Conservation (phyloP, 1,140 invertebrate species). For the Catajapyx aquilonaris region DNA sequence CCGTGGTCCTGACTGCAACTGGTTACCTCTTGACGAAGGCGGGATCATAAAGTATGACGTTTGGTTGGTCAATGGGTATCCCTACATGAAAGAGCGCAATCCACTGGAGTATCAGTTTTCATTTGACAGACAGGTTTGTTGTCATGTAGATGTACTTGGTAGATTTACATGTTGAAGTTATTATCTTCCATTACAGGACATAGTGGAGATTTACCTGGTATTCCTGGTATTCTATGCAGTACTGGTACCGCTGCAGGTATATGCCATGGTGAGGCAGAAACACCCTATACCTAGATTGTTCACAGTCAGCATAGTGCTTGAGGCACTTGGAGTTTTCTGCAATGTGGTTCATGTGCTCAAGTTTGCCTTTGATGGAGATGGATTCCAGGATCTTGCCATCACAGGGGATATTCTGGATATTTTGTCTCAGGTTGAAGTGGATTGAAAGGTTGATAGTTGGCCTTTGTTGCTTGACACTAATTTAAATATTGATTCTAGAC, state of each 20-base stretch:
- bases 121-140: conserved; percentile 59
- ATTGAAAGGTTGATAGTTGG: conserved; percentile 5
- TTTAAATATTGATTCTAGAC: conserved; percentile 37
- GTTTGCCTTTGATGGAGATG: conserved; percentile 74
- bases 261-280: conserved; percentile 63
- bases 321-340: conserved; percentile 62
- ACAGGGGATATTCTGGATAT: conserved; percentile 82
- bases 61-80: conserved; percentile 89
- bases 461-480: conserved; percentile 1
- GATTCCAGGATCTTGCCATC: conserved; percentile 53
- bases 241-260: conserved; percentile 68
- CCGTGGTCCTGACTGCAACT: conserved; percentile 55
- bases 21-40: conserved; percentile 44
- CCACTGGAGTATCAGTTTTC: conserved; percentile 88
- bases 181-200: conserved; percentile 35
- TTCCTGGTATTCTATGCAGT: conserved; percentile 76
- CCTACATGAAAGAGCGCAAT: conserved; percentile 55
- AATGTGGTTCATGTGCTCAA: conserved; percentile 75
- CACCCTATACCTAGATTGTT: conserved; percentile 83
- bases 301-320: conserved; percentile 61
- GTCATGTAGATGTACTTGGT: background rate
- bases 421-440: conserved; percentile 48
- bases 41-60: conserved; percentile 66
- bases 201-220: conserved; percentile 73
- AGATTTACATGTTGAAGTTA: background rate